Evolutionary conservation across 2,113 vertebrate genomes (phyloP).

Genomic region (Oryzias curvinotus): DNA sequence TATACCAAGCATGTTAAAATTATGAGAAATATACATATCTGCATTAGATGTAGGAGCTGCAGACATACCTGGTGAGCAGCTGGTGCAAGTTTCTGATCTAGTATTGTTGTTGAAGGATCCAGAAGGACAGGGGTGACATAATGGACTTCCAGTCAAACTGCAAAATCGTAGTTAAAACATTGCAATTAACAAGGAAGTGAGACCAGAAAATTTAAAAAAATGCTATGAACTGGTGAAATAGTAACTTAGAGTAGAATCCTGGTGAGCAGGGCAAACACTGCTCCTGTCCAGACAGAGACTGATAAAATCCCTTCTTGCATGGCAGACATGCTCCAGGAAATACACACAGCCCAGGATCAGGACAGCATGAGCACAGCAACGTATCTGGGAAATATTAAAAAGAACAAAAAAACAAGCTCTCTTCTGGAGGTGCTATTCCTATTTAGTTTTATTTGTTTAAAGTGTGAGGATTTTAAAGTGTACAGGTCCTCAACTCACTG

Average conservation of each 20-base stretch:
- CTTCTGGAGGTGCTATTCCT: too few relatives aligned
- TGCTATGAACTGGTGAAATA: background rate
- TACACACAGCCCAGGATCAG: constrained; percentile 66
- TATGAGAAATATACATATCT: constrained; percentile 1
- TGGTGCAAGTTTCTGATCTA: constrained; percentile 73
- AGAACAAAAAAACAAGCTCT: background rate
- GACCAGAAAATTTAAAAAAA: background rate
- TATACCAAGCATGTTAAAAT: too few relatives aligned
- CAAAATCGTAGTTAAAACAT: background rate
- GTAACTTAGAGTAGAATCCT: constrained; percentile 82
- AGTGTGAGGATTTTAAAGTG: background rate
- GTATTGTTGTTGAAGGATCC: constrained; percentile 78
- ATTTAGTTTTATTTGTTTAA: background rate
- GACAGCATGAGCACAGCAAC: constrained; percentile 80
- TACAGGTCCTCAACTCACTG: constrained; percentile 56
- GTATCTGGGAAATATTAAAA: constrained; percentile 62
- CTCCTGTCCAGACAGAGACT: constrained; percentile 75
- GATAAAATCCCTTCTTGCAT: constrained; percentile 79
- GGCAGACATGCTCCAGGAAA: constrained; percentile 72
- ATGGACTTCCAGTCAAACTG: constrained; percentile 75
- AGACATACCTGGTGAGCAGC: constrained; percentile 78
- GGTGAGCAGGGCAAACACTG: constrained; percentile 78
- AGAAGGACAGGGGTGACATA: constrained; percentile 77
- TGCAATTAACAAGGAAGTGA: background rate
- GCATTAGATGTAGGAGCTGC: background rate